A percentile compares a stretch with the other conserved stretches of the same genome.
Evolutionary conservation across 1,140 invertebrate species (phyloP).

Genomic region (Aphidius gifuensis): DNA sequence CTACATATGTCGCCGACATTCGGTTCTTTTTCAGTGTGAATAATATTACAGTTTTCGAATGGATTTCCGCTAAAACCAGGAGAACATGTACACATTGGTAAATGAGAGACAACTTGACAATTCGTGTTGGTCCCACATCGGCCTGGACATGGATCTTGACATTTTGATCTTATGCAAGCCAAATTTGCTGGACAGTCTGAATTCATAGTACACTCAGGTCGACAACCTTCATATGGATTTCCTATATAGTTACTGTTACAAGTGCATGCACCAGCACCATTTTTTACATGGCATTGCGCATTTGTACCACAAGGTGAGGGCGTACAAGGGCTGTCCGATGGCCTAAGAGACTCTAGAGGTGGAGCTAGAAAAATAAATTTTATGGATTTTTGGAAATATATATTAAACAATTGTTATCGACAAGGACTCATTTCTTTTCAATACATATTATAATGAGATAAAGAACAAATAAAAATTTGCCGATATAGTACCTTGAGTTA

Average conservation of each 20-base stretch:
- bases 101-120: constrained; percentile 71
- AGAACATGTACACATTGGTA: constrained; percentile 70
- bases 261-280: constrained; percentile 65
- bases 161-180: constrained; percentile 72
- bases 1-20: constrained; percentile 50
- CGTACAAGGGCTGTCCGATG: constrained; percentile 57
- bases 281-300: constrained; percentile 66
- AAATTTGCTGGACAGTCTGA: constrained; percentile 70
- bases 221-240: constrained; percentile 71
- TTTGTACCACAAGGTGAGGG: constrained; percentile 74
- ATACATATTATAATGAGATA: no score
- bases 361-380: constrained; percentile 21
- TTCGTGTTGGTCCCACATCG: constrained; percentile 72
- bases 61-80: constrained; percentile 73
- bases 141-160: constrained; percentile 73
- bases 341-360: constrained; percentile 24
- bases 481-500: constrained; percentile 57
- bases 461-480: constrained; percentile 26
- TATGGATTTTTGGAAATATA: no score
- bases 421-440: constrained; percentile 16
- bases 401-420: background rate
- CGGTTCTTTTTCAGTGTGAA: constrained; percentile 21
- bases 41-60: constrained; percentile 60
- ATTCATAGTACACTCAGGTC: constrained; percentile 71
- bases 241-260: constrained; percentile 69